Conservation (phyloP, 2,888 invertebrate genomes). For the Dascillus cervinus region DNA sequence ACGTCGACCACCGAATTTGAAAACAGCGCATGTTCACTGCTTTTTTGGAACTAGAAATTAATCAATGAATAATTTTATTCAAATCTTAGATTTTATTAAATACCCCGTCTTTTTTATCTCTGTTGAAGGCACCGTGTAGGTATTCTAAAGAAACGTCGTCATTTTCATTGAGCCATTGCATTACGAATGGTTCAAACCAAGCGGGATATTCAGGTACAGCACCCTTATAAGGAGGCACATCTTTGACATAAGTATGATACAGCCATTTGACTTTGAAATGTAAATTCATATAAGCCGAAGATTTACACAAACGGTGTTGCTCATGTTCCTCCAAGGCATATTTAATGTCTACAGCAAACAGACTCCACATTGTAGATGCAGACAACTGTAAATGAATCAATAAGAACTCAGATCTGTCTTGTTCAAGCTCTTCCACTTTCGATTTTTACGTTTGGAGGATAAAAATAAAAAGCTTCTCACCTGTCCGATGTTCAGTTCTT, state of each 20-base stretch:
- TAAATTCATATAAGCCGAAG: constrained; percentile 98
- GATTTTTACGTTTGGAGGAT: background rate
- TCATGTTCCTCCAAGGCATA: constrained; percentile 98
- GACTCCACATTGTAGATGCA: constrained; percentile 95
- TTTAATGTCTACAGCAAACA: constrained; percentile 96
- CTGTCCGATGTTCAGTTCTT: constrained; percentile 96
- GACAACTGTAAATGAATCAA: constrained; percentile 61
- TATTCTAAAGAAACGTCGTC: constrained; percentile 99
- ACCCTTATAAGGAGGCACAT: constrained; percentile 94
- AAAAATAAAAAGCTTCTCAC: constrained; percentile 39
- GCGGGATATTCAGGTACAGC: constrained; percentile 98
- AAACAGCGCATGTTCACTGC: constrained; percentile 97
- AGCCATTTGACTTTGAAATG: constrained; percentile 99
- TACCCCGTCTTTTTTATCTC: constrained; percentile 93
- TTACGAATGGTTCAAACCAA: constrained; percentile 99
- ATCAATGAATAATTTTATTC: background rate
- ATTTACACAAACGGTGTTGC: constrained; percentile 90
- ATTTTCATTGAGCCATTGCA: constrained; percentile 99
- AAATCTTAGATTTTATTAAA: constrained; percentile 27
- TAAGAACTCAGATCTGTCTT: background rate
- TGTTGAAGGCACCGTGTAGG: constrained; percentile 95
- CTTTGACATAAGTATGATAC: constrained; percentile 95
- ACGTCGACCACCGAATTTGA: constrained; percentile 99
- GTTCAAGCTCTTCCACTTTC: background rate
- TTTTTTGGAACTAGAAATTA: constrained; percentile 86